Evolutionary conservation across 1,140 invertebrate genomes (phyloP), one percentile per base, ranked within the genome.

Genomic region (Calliopsis andreniformis): DNA sequence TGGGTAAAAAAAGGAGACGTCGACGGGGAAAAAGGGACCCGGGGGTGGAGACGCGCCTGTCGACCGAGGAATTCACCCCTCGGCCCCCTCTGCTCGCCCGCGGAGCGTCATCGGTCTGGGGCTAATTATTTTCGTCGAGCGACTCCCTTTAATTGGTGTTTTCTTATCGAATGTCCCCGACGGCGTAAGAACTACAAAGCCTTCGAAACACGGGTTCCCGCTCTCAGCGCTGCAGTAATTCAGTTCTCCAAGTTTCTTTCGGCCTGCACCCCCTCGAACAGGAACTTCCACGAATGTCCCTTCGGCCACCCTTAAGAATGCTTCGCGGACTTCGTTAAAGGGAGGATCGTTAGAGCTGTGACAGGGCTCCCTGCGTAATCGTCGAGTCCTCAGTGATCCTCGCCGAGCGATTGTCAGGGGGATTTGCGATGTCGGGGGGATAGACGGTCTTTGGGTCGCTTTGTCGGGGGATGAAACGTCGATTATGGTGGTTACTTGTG

Each of bases 51-150:
- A 14, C n/a, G 49, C 3, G 10, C 5, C 30, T 35, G 35, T 53
- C 43, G 66, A 28, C 23, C 49, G 25, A 70, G 39, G 51, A 25
- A 25, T 53, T 28, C 30, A 10, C 16, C 23, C 51, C 35, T 14
- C 18, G 10, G 10, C 51, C 25, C 51, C 12, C 51, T 16, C n/a
- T 14, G 4, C 25, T 53, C 51, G 32, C 23, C 47, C 47, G 28
- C 3, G 14, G 25, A n/a, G 25, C 35, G 35, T 56, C 62, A 58
- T 75, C 70, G 42, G 45, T n/a, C 47, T 3, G 53, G 16, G 18
- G 58, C 72, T 80, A 82, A 81, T 82, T 82, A 82, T 82, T 80
- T 80, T 76, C 67, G 23, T 49, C 59, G 58, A 82, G 64, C 43
- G 45, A 68, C 59, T 82, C 23, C 72, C 49, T 67, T 49, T 81